Evolutionary conservation across 2,888 invertebrate genomes (phyloP).

Genomic region (Scaptomyza tumidula): DNA sequence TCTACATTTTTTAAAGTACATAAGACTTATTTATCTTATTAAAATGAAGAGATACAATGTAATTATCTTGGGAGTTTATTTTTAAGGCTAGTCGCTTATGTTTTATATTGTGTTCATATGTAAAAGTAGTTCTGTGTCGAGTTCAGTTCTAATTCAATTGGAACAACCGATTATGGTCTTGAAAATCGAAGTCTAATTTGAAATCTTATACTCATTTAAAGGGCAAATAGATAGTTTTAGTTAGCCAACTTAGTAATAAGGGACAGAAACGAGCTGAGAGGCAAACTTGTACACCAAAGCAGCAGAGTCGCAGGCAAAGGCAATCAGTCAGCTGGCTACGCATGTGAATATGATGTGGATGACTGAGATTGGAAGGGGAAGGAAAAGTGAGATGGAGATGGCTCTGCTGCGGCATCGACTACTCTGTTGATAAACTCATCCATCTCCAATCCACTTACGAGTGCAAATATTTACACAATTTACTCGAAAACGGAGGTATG

Average conservation of each 20-base stretch:
- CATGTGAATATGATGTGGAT: slow-evolving; percentile 51
- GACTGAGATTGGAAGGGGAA: slow-evolving; percentile 16
- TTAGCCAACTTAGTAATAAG: slow-evolving; percentile 19
- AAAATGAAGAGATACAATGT: background rate
- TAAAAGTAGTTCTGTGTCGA: too few relatives aligned
- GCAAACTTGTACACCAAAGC: slow-evolving; percentile 21
- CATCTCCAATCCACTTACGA: slow-evolving; percentile 84
- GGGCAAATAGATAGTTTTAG: background rate
- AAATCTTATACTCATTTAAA: background rate
- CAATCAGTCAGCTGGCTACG: slow-evolving; percentile 69
- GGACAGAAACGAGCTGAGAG: slow-evolving; percentile 23
- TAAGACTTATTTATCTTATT: background rate
- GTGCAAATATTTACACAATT: slow-evolving; percentile 83
- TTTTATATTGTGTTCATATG: too few relatives aligned
- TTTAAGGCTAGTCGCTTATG: too few relatives aligned
- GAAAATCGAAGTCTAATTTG: slow-evolving; percentile 1
- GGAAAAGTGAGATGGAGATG: slow-evolving; percentile 43
- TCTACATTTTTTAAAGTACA: background rate
- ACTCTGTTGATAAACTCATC: slow-evolving; percentile 82
- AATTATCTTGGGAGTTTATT: too few relatives aligned
- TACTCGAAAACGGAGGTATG: slow-evolving; percentile 80
- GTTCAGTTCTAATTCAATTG: too few relatives aligned
- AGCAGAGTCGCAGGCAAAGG: slow-evolving; percentile 54
- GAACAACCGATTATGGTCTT: background rate
- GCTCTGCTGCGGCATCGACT: slow-evolving; percentile 58